These are phyloP conservation scores for Guaruba guarouba DNA, from an alignment of 2,113 vertebrate genomes.

Conservation along the genomic window DNA sequence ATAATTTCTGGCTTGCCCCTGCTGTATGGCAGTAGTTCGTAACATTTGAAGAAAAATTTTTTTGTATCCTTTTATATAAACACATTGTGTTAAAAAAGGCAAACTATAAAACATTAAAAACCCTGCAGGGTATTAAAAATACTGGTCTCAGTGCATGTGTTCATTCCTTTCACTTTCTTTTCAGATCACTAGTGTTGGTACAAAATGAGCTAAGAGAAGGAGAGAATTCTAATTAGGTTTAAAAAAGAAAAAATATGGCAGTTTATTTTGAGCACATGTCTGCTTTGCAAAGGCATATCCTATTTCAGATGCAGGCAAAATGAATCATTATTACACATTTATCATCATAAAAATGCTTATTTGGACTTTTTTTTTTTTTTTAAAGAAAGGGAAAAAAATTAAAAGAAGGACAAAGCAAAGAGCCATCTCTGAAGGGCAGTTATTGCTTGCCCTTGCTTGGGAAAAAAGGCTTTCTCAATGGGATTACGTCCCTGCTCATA, in stretches of 20 bases:
- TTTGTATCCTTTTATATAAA: slow-evolving; percentile 44
- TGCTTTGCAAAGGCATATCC: slow-evolving; percentile 54
- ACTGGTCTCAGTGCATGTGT: background rate
- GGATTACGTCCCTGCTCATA: slow-evolving; percentile 78
- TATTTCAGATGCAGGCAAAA: slow-evolving; percentile 35
- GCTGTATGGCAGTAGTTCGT: background rate
- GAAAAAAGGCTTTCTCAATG: slow-evolving; percentile 76
- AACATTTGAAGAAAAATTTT: background rate
- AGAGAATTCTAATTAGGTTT: slow-evolving; percentile 70
- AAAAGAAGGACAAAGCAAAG: slow-evolving; percentile 69
- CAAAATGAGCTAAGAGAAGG: slow-evolving; percentile 54
- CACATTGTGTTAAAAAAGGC: slow-evolving; percentile 20
- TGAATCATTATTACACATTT: slow-evolving; percentile 67
- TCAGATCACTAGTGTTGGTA: slow-evolving; percentile 44
- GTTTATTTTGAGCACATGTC: slow-evolving; percentile 52
- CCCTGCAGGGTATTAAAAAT: slow-evolving; percentile 52
- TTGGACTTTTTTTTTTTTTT: slow-evolving; percentile 44
- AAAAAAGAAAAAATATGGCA: slow-evolving; percentile 50
- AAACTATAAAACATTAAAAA: slow-evolving; percentile 34
- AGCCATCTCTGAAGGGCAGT: slow-evolving; percentile 72
- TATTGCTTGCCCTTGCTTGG: slow-evolving; percentile 75
- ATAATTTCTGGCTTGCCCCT: slow-evolving; percentile 10
- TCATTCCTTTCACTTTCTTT: slow-evolving; percentile 58
- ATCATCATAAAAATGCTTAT: slow-evolving; percentile 74
- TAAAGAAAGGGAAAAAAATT: slow-evolving; percentile 31